These are phyloP conservation scores for Cercopithecus mitis DNA, from an alignment of 2,797 vertebrate genomes.

Conservation along the genomic window DNA sequence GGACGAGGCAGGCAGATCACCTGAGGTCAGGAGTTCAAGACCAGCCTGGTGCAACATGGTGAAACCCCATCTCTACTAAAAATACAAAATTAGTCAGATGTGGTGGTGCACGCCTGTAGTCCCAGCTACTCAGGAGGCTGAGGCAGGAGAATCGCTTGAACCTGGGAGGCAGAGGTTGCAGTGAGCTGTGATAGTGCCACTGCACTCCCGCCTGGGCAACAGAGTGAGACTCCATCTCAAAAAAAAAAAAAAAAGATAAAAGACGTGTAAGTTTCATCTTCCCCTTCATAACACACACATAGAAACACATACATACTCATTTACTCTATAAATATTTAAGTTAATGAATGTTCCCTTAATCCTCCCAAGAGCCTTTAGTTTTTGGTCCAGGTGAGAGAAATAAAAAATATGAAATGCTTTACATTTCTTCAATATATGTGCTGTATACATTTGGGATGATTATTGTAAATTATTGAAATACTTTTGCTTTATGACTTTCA, in stretches of 20 bases:
- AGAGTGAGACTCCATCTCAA: neutral
- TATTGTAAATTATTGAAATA: slow-evolving; percentile 75
- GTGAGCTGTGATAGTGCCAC: no score
- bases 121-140: no score
- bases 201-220: neutral
- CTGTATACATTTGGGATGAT: slow-evolving; percentile 41
- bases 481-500: slow-evolving; percentile 80
- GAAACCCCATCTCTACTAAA: no score
- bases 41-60: no score
- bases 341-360: slow-evolving; percentile 29
- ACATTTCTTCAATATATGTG: slow-evolving; percentile 38
- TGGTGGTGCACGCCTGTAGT: no score
- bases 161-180: no score
- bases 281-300: neutral
- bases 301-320: neutral
- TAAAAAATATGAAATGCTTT: slow-evolving; percentile 52
- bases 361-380: slow-evolving; percentile 24
- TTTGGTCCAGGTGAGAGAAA: slow-evolving; percentile 61
- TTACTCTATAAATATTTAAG: slow-evolving; percentile 41
- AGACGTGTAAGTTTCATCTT: neutral
- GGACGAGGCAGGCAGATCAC: no score
- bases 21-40: no score
- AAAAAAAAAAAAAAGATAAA: neutral
- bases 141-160: no score
- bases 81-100: no score